Evolutionary conservation across 1,140 invertebrate genomes (phyloP).

Genomic region (Caenorhabditis briggsae): DNA sequence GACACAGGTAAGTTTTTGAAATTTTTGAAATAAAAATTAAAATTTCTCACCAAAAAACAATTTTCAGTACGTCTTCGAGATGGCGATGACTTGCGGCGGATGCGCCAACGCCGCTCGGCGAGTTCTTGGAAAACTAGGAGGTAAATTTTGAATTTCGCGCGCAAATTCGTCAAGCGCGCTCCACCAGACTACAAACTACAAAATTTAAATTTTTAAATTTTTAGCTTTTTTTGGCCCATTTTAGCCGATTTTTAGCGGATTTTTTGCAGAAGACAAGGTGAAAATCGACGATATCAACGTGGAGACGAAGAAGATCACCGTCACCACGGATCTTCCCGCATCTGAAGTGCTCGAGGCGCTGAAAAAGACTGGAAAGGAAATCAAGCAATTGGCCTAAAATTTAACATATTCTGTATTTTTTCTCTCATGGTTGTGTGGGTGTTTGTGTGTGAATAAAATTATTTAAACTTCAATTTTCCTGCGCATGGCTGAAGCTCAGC

Average conservation of each 20-base stretch:
- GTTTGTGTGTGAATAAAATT: too few species aligned
- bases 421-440: slow-evolving; percentile 17
- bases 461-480: too few species aligned
- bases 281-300: slow-evolving; percentile 73
- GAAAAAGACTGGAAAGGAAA: slow-evolving; percentile 77
- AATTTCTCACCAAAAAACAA: background rate
- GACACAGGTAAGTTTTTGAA: background rate
- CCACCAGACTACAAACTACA: too few species aligned
- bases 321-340: slow-evolving; percentile 72
- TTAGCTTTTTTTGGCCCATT: background rate
- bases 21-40: background rate
- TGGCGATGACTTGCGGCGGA: slow-evolving; percentile 79
- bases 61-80: slow-evolving; percentile 74
- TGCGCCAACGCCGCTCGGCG: slow-evolving; percentile 77
- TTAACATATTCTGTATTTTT: background rate
- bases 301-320: slow-evolving; percentile 71
- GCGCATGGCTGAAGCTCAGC: too few species aligned
- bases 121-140: slow-evolving; percentile 77
- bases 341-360: slow-evolving; percentile 72
- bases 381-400: slow-evolving; percentile 47
- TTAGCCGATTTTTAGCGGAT: background rate
- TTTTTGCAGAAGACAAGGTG: slow-evolving; percentile 67
- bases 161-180: too few species aligned
- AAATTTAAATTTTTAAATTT: too few species aligned
- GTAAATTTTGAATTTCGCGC: too few species aligned